phyloP scores from a whole-genome alignment of 1,140 invertebrate genomes.

The Brachystomella parvula region DNA sequence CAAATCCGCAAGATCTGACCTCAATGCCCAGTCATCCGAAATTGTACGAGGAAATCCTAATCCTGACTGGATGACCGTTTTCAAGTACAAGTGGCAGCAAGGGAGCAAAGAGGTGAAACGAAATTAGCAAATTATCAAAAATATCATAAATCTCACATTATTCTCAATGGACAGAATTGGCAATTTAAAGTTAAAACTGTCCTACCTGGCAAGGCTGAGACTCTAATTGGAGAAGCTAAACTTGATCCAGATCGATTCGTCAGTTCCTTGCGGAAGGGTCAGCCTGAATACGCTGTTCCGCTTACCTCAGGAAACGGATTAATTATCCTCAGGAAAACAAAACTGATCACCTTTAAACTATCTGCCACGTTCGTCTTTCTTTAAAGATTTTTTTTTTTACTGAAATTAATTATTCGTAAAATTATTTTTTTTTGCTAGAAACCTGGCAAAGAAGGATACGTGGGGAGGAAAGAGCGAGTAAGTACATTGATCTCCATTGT shows the following conservation, averaged over 20 bases:
- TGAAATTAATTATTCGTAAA: neutral
- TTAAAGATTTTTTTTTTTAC: neutral
- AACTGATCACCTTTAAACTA: neutral
- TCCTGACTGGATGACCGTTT: neutral
- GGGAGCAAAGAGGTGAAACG: neutral
- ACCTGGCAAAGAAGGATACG: neutral
- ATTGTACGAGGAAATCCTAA: neutral
- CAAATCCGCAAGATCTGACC: neutral
- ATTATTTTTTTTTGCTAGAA: neutral
- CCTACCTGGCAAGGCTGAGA: no score
- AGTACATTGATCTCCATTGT: neutral
- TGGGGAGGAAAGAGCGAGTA: conserved; percentile 3
- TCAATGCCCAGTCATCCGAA: neutral
- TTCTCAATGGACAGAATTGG: neutral
- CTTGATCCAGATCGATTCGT: neutral
- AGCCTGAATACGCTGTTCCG: neutral
- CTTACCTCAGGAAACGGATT: neutral
- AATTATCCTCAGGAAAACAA: neutral
- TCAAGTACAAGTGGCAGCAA: neutral
- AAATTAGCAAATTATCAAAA: neutral
- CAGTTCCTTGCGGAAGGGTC: neutral
- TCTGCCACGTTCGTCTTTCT: neutral
- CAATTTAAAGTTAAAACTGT: neutral
- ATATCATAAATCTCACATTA: no score
- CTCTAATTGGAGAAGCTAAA: neutral